Evolutionary conservation across 2,113 vertebrate genomes (phyloP), one percentile per base, ranked within the genome.

Genomic region (Podarcis cretensis): DNA sequence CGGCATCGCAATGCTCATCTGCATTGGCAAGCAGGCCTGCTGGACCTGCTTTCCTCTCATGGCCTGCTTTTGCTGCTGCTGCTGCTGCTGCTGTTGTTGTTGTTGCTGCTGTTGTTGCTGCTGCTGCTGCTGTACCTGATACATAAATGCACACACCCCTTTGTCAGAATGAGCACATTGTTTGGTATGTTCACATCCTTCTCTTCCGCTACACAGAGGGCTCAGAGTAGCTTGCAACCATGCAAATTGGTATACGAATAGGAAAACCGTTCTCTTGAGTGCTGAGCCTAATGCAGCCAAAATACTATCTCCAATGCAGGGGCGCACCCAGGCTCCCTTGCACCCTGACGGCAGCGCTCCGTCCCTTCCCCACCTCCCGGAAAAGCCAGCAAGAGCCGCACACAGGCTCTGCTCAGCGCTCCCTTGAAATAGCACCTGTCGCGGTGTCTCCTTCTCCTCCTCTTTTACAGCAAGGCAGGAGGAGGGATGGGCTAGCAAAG

Each of bases 1-100:
- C 9, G 98, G 96, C 94, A 97, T 92, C 0, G 97, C 96, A 86
- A 97, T 81, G 77, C 95, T 96, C 0, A 95, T 94, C 93, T 97
- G 97, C 85, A 96, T 91, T 0, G 97, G 96, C 87, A 98, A 85
- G 88, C 95, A 94, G 0, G 93, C 93, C 1, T 95, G 93, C 94
- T 97, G 96, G 1, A 87, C 66, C 86, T 95, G 96, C 30, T 81
- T 95, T 21, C 95, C 96, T 75, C 90, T 92, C 13, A 96, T 5
- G 2, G 95, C 81, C 54, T 95, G 95, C 91, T 96, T 97, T 89
- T 95, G 96, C 81, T 94, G 95, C 93, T 96, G 84, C 48, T 90
- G 87, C 69, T 43, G 96, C 80, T 94, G 95, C 80, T 94, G 95
- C 92, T 69, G 75, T 9, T 66, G 79, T 1, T 66, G 84, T 8